These are phyloP conservation scores for Hippopotamyrus pictus DNA, from an alignment of 2,797 vertebrate species.

Conservation along the genomic window DNA sequence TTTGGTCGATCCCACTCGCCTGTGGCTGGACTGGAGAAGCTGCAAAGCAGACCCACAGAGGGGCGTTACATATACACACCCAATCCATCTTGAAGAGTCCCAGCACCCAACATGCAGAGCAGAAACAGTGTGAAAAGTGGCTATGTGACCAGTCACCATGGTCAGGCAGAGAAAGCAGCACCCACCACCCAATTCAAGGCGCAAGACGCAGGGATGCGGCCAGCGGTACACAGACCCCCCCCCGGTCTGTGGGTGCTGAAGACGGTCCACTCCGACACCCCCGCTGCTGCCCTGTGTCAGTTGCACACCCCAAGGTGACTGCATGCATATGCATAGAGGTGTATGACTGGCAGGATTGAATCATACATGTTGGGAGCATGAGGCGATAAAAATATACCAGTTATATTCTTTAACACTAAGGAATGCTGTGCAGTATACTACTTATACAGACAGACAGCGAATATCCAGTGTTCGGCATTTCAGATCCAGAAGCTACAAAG, in stretches of 20 bases:
- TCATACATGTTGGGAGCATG: background rate
- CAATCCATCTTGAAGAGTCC: background rate
- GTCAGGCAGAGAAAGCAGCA: background rate
- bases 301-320: background rate
- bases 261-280: background rate
- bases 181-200: background rate
- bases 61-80: background rate
- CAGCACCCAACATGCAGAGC: background rate
- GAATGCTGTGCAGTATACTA: background rate
- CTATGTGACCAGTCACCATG: background rate
- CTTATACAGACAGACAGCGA: background rate
- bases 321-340: background rate
- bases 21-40: constrained; percentile 2
- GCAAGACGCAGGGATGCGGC: background rate
- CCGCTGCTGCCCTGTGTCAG: background rate
- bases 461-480: background rate
- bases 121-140: background rate
- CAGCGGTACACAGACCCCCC: background rate
- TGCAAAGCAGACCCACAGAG: background rate
- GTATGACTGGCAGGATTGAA: background rate
- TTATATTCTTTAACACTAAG: background rate
- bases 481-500: background rate
- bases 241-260: background rate
- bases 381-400: background rate
- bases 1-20: background rate